Evolutionary conservation across 37 sponge, comb jelly and placozoan genomes (phyloP), one percentile per base, ranked within the genome.

Genomic region (Aplysina aerophoba): DNA sequence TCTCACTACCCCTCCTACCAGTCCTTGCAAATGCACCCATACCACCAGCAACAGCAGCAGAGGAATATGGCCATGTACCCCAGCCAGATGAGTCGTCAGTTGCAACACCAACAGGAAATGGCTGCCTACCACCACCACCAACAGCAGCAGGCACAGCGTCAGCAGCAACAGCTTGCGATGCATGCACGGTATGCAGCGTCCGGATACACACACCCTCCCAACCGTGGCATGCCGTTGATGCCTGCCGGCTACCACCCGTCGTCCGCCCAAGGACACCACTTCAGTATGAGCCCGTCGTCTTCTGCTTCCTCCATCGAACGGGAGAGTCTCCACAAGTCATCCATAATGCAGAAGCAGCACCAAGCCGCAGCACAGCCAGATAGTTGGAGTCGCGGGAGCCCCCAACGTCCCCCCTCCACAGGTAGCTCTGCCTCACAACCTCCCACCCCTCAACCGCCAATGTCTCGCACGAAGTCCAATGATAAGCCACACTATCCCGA

Each of bases 91-190:
- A 44, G 50, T 44, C 50, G 50, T 3, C 50, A 44, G 50, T 8
- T 44, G 6, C 50, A 44, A 8, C 50, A 44, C 8, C 50, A 44
- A 44, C 50, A 44, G 50, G 50, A 44, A 3, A 88, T 88, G 65
- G 31, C 79, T 21, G 62, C 88, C 0, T 84, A 88, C 37, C 83
- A 84, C 84, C 82, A 81, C 44, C 81, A 81, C 74, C 81, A 85
- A 61, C 82, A 82, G 65, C 73, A 74, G 55, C 83, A 82, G 30
- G 33, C 36, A 19, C 83, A 67, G 59, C 74, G 31, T 31, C 83
- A 69, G 34, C 71, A 69, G 34, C 71, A 69, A 27, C 34, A 30
- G 34, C 17, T 16, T 17, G 17, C 34, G 4, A n/a, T 31, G 33
- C 71, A 69, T 33, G 66, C 30, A 12, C 1, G 28, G 71, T 35